Evolutionary conservation across 1,140 invertebrate genomes (phyloP).

Genomic region (Archegozetes longisetosus): DNA sequence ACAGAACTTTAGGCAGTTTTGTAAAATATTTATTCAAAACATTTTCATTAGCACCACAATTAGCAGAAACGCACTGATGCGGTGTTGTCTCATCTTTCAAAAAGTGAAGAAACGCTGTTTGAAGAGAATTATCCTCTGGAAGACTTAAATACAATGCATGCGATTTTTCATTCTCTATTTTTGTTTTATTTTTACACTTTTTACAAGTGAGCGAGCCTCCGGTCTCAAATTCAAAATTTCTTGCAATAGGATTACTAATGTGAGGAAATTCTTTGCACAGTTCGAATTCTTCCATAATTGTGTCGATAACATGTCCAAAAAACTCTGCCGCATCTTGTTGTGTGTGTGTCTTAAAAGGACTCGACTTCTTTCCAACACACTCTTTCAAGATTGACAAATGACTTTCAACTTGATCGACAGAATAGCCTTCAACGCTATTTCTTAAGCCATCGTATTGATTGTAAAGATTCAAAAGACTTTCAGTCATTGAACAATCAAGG

Average conservation of each 20-base stretch:
- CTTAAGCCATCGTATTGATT: not conserved
- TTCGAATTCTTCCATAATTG: not conserved
- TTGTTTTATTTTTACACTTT: not conserved
- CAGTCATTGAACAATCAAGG: not conserved
- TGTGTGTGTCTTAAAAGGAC: not conserved
- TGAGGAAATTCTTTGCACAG: not conserved
- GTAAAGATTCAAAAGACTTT: not conserved
- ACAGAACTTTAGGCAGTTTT: conserved; percentile 9
- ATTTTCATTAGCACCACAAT: not conserved
- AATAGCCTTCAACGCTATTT: not conserved
- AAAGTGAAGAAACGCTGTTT: not conserved
- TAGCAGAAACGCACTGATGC: not conserved
- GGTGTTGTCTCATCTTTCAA: not conserved
- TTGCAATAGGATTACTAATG: conserved; percentile 1
- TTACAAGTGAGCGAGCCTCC: not conserved
- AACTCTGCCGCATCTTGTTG: conserved; percentile 15
- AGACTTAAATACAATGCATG: conserved; percentile 1
- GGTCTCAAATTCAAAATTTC: conserved; percentile 1
- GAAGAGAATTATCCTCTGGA: not conserved
- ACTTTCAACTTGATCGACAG: not conserved
- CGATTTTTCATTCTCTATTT: not conserved
- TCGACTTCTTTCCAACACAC: not conserved
- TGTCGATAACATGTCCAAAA: conserved; percentile 1
- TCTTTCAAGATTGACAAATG: not conserved
- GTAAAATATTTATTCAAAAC: not conserved